Conservation (phyloP, 1,140 invertebrate genomes). For the Drosophila orosa region DNA sequence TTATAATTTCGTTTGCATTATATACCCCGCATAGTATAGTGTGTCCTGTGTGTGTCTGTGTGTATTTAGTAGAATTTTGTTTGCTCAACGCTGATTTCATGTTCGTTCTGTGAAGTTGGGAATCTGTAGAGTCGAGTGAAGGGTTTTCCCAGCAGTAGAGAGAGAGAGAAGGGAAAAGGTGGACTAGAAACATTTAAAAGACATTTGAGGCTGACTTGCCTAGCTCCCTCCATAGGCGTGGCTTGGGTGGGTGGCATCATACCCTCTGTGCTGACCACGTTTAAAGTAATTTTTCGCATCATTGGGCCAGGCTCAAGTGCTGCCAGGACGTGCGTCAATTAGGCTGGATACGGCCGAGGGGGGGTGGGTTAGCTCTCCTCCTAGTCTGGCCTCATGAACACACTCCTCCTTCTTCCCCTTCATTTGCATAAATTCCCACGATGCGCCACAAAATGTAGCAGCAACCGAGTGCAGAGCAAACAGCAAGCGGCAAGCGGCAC, state of each 20-base stretch:
- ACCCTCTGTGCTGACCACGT: constrained; percentile 37
- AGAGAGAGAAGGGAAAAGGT: neutral
- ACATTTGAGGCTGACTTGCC: constrained; percentile 11
- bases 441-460: constrained; percentile 22
- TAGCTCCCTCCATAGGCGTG: too few relatives aligned
- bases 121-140: constrained; percentile 8
- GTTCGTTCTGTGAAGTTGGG: constrained; percentile 24
- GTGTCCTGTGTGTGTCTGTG: constrained; percentile 4
- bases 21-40: constrained; percentile 15
- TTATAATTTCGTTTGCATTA: constrained; percentile 54
- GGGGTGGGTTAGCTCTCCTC: too few relatives aligned
- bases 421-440: constrained; percentile 37
- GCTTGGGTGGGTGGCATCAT: too few relatives aligned
- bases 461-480: constrained; percentile 28
- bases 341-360: constrained; percentile 6
- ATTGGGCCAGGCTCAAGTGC: constrained; percentile 62
- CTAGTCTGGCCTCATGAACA: too few relatives aligned
- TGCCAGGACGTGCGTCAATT: constrained; percentile 66
- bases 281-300: constrained; percentile 74
- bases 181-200: constrained; percentile 31
- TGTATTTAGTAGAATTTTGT: constrained; percentile 43
- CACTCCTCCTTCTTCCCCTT: too few relatives aligned
- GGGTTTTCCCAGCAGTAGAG: constrained; percentile 19
- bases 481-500: neutral
- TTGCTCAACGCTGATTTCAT: constrained; percentile 48